phyloP scores from a whole-genome alignment of 1,140 invertebrate species.

The Euglossa dilemma region DNA sequence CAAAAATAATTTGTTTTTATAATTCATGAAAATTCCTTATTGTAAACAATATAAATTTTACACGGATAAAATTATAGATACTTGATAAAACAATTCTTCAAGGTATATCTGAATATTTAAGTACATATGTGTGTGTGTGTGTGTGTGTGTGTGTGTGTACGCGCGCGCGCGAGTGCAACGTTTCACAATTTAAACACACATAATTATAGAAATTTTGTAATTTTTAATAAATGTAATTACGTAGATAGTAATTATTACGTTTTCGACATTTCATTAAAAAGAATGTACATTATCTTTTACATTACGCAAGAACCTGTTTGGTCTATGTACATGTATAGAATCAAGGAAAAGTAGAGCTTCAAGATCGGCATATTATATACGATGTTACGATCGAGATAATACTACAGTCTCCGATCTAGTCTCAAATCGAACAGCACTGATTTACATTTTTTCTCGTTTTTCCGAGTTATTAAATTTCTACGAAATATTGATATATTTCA shows the following conservation, averaged over 20 bases:
- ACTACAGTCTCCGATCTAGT: slow-evolving; percentile 6
- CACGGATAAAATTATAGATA: no score
- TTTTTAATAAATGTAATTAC: not conserved
- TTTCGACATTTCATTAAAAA: not conserved
- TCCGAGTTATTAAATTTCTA: not conserved
- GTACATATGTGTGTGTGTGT: not conserved
- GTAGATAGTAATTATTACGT: not conserved
- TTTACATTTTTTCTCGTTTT: no score
- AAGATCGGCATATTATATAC: not conserved
- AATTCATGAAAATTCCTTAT: not conserved
- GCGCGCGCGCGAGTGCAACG: no score
- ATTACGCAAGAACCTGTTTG: slow-evolving; percentile 57
- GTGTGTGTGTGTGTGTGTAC: not conserved
- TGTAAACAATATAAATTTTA: not conserved
- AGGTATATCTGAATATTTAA: no score
- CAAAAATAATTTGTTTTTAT: not conserved
- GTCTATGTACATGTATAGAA: no score
- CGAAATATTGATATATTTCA: not conserved
- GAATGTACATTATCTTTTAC: slow-evolving; percentile 6
- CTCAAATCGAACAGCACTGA: not conserved
- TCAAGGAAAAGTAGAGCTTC: not conserved
- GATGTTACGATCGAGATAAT: slow-evolving; percentile 29
- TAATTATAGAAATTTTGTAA: not conserved
- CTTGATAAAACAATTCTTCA: no score
- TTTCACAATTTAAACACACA: not conserved